These are phyloP conservation scores for Tromatobia lineatoria DNA, from an alignment of 2,888 invertebrate species.

Conservation along the genomic window DNA sequence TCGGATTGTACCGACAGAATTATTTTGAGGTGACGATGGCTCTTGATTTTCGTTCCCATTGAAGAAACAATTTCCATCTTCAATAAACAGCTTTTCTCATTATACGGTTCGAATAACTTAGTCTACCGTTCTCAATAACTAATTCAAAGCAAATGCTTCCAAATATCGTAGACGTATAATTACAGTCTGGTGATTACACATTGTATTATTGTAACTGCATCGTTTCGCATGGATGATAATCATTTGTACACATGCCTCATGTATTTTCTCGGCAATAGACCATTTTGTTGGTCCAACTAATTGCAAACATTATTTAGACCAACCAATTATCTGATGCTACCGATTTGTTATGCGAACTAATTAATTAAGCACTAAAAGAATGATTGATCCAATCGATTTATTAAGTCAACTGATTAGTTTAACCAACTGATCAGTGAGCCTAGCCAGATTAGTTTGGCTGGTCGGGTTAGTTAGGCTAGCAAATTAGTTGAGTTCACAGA, in stretches of 20 bases:
- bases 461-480: too few species aligned
- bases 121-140: not conserved
- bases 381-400: too few species aligned
- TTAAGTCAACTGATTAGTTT: too few species aligned
- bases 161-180: not conserved
- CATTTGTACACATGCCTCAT: too few species aligned
- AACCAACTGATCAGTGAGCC: too few species aligned
- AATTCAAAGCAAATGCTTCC: not conserved
- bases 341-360: not conserved
- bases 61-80: not conserved
- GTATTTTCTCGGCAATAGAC: too few species aligned
- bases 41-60: not conserved
- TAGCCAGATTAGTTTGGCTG: too few species aligned
- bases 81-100: not conserved
- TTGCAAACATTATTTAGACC: not conserved
- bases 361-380: too few species aligned
- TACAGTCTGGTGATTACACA: not conserved
- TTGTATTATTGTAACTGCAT: not conserved
- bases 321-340: not conserved
- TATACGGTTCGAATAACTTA: not conserved
- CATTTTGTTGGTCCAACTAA: too few species aligned
- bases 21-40: too few species aligned
- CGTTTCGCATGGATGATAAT: not conserved
- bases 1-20: too few species aligned
- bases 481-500: too few species aligned